Evolutionary conservation across 2,888 invertebrate genomes (phyloP), one percentile per base, ranked within the genome.

Genomic region (Dorcus hopei): DNA sequence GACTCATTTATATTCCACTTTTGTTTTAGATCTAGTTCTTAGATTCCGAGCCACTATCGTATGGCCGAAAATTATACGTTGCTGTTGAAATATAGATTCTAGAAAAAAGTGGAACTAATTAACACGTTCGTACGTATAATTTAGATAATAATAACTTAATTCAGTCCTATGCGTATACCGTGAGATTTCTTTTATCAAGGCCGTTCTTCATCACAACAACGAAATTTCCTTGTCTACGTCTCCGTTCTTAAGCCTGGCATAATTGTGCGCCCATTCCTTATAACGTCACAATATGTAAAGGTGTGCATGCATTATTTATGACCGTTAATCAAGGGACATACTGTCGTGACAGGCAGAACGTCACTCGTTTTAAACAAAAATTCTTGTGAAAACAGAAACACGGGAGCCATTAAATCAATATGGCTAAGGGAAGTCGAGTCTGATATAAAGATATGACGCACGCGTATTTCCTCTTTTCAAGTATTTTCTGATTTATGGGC

Each of bases 401-500:
- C 56, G 49, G 45, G 63, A 56, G 61, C 62, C 60, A 62, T 57
- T 69, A 69, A 69, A 69, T 69, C 69, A 69, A 65, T 66, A 67
- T 64, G 62, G 64, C 57, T 57, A 58, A 67, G 61, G 62, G 62
- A 66, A 62, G 63, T 66, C 26, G 26, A 33, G 26, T 33, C 67
- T 63, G 65, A 66, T 68, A 58, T 61, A 65, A 57, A 66, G 68
- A 70, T 69, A 69, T 59, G 62, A 64, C 57, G 63, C 67, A 69
- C 68, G 68, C 70, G 68, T 65, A 68, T 65, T 68, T 70, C 67
- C 64, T 67, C 58, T 65, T 50, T 67, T 65, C 64, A 62, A 66
- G 59, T 58, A 54, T 62, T 58, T 54, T 58, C 39, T 53, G 56
- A 66, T 62, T 66, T 66, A 65, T 63, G 58, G 9, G 16, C 45